A percentile compares a stretch with the other conserved stretches of the same genome.
phyloP scores from a whole-genome alignment of 2,797 vertebrate genomes.

The Pelochelys cantorii region DNA sequence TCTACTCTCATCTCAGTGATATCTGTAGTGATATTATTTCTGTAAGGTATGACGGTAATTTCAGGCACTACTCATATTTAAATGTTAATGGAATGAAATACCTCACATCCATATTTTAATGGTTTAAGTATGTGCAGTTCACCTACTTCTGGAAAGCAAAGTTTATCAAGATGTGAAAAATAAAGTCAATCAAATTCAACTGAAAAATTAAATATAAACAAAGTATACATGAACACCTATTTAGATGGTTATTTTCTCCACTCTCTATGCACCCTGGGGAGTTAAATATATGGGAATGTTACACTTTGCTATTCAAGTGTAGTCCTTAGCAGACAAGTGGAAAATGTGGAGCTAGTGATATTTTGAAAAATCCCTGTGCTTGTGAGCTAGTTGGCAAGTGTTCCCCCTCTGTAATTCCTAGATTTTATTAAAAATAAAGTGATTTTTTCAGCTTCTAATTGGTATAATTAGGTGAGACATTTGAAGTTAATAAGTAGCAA shows the following conservation, averaged over 20 bases:
- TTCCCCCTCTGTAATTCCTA: too few species aligned
- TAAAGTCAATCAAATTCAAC: slow-evolving; percentile 4
- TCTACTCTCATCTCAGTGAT: slow-evolving; percentile 8
- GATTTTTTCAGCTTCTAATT: too few species aligned
- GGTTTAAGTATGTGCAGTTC: slow-evolving; percentile 27
- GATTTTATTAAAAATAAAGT: too few species aligned
- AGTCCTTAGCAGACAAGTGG: not conserved
- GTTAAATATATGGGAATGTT: not conserved
- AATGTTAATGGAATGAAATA: slow-evolving; percentile 70
- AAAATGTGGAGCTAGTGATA: too few species aligned
- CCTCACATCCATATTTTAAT: slow-evolving; percentile 69
- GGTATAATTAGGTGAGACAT: too few species aligned
- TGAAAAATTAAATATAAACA: not conserved
- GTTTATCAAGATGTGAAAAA: not conserved
- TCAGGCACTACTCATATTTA: slow-evolving; percentile 42
- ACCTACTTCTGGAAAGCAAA: not conserved
- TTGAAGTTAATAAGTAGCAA: too few species aligned
- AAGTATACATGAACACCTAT: not conserved
- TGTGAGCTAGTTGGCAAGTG: too few species aligned
- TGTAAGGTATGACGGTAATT: slow-evolving; percentile 59
- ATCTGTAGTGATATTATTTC: not conserved
- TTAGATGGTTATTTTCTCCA: not conserved
- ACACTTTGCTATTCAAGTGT: not conserved
- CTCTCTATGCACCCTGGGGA: not conserved
- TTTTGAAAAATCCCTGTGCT: too few species aligned